These are phyloP conservation scores for Crotophaga sulcirostris DNA, from an alignment of 2,113 vertebrate species.

Conservation along the genomic window DNA sequence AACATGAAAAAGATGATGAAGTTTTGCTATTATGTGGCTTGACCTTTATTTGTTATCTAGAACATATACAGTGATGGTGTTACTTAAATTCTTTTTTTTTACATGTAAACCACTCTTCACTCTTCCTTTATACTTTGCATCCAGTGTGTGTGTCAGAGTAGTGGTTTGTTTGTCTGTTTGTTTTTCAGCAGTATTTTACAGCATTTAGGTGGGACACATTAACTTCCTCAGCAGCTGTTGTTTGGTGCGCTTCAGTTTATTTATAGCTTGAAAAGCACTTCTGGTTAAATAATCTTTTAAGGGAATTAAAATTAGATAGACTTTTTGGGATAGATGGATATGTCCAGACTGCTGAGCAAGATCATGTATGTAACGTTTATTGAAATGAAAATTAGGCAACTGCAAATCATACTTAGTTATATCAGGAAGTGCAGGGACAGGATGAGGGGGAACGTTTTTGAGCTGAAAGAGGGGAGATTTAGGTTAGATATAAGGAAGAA, in stretches of 20 bases:
- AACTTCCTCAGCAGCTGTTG: conserved; percentile 54
- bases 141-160: background rate
- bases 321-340: conserved; percentile 8
- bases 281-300: conserved; percentile 50
- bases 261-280: conserved; percentile 27
- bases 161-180: background rate
- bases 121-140: background rate
- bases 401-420: background rate
- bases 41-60: background rate
- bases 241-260: conserved; percentile 17
- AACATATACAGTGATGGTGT: background rate
- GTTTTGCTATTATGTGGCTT: background rate
- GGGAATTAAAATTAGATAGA: conserved; percentile 48
- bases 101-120: background rate
- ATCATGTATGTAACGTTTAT: background rate
- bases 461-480: too few species aligned
- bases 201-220: conserved; percentile 2
- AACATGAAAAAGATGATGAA: background rate
- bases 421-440: too few species aligned
- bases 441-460: too few species aligned
- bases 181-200: background rate
- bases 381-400: background rate
- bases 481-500: too few species aligned
- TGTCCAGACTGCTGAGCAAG: background rate
- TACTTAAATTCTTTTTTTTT: background rate